Percentiles rank a stretch among this genome's conserved stretches.
Conservation (phyloP, 2,113 vertebrate genomes). For the Telmatochromis brichardi region DNA sequence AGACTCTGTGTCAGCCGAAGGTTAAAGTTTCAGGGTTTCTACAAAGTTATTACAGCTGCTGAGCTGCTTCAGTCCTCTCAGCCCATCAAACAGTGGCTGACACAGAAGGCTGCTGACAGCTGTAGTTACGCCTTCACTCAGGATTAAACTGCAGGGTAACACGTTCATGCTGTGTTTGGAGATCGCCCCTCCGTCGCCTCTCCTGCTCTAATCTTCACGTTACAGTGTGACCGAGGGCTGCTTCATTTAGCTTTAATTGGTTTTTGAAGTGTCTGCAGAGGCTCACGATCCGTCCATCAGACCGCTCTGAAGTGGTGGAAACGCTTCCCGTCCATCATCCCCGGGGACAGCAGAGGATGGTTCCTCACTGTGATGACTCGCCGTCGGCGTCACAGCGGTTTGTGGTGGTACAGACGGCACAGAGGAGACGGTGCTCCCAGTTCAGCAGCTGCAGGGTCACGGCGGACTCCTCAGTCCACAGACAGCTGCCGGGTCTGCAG, state of each 20-base stretch:
- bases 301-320: background rate
- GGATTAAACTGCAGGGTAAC: background rate
- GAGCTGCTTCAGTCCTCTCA: background rate
- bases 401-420: accelerated
- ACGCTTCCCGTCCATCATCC: background rate
- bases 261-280: background rate
- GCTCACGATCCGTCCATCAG: background rate
- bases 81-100: background rate
- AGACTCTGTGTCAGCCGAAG: background rate
- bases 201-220: background rate
- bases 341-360: background rate
- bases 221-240: background rate
- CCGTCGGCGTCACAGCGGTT: background rate
- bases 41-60: too few relatives aligned
- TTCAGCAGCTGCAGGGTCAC: background rate
- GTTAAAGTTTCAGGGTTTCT: background rate
- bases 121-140: background rate
- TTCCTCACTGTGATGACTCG: background rate
- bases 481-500: background rate
- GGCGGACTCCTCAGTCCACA: background rate
- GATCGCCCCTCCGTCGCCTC: background rate
- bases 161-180: background rate
- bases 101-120: background rate
- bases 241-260: background rate
- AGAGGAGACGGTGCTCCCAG: background rate